Percentiles rank a stretch among this genome's conserved stretches.
Evolutionary conservation across 2,797 vertebrate species (phyloP).

Genomic region (Hemitrygon akajei): DNA sequence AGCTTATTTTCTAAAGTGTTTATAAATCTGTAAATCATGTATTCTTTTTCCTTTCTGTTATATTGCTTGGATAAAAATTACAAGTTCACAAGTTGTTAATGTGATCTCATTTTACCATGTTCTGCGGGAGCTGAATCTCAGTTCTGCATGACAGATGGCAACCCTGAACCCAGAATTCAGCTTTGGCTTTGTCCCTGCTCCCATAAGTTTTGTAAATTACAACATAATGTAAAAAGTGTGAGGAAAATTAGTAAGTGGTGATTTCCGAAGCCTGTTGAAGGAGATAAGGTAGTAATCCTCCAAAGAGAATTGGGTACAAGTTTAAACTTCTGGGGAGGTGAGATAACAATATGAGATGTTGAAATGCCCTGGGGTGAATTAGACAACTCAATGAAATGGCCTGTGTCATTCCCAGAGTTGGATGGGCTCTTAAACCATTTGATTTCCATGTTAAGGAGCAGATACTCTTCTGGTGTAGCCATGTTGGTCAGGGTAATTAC

Average conservation of each 20-base stretch:
- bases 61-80: background rate
- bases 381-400: too few species aligned
- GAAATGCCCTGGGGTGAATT: background rate
- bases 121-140: background rate
- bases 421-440: too few species aligned
- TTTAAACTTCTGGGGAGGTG: too few species aligned
- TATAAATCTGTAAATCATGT: slow-evolving; percentile 15
- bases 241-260: background rate
- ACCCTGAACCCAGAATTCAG: background rate
- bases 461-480: too few species aligned
- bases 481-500: too few species aligned
- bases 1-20: slow-evolving; percentile 9
- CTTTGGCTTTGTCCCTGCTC: too few species aligned
- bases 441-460: too few species aligned
- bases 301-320: background rate
- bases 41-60: background rate
- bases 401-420: too few species aligned
- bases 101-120: background rate
- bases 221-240: background rate
- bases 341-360: background rate
- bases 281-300: background rate
- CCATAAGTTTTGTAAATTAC: background rate
- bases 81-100: background rate
- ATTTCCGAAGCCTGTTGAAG: background rate
- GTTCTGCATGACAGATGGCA: background rate